A percentile compares a stretch with the other conserved stretches of the same genome.
These are phyloP conservation scores for Brevipalpus yothersi DNA, from an alignment of 1,140 invertebrate genomes.

Conservation along the genomic window DNA sequence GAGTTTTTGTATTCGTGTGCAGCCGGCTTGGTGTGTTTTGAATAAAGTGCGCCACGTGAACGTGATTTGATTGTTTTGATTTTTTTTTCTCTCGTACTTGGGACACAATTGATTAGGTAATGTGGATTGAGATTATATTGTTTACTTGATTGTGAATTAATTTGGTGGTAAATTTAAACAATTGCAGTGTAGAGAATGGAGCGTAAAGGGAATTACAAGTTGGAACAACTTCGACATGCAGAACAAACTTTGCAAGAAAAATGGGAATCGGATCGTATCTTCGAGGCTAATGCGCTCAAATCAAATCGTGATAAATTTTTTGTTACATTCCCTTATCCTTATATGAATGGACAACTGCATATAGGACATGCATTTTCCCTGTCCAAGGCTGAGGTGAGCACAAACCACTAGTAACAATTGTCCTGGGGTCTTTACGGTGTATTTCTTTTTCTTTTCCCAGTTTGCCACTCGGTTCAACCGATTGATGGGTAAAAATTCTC, in stretches of 20 bases:
- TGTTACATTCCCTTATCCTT: conserved; percentile 89
- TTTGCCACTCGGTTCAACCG: conserved; percentile 76
- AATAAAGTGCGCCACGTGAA: too few species aligned
- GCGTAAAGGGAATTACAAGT: conserved; percentile 74
- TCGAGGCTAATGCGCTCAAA: conserved; percentile 19
- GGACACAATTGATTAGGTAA: too few species aligned
- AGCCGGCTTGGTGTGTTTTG: too few species aligned
- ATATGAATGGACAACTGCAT: conserved; percentile 97
- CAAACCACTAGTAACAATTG: not conserved
- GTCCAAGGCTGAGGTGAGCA: conserved; percentile 67
- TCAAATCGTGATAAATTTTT: conserved; percentile 55
- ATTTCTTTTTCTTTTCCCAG: conserved; percentile 23
- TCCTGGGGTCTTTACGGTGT: not conserved
- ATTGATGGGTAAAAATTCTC: conserved; percentile 60
- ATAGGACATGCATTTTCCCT: conserved; percentile 91
- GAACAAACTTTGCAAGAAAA: conserved; percentile 38
- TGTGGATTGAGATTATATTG: too few species aligned
- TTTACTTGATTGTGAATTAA: too few species aligned
- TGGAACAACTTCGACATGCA: conserved; percentile 46
- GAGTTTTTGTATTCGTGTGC: too few species aligned
- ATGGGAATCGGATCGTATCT: conserved; percentile 53
- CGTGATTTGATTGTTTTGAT: too few species aligned
- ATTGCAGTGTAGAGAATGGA: conserved; percentile 21
- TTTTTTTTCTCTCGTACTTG: too few species aligned
- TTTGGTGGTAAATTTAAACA: too few species aligned